Base-by-base conservation (phyloP, 2,888 invertebrate genomes). In the Steinernema hermaphroditum region DNA sequence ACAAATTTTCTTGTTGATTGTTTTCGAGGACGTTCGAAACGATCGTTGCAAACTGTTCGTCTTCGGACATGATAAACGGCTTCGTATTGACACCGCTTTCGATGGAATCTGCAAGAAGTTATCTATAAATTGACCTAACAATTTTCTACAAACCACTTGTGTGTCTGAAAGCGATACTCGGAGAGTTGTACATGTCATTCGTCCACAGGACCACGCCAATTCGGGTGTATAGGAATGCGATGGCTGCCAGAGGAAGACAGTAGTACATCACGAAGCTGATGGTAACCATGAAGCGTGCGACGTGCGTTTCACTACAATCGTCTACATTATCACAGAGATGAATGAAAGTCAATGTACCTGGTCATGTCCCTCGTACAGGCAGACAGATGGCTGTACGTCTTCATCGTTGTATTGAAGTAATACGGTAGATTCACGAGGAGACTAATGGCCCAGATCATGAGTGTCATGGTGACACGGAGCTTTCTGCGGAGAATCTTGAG, bases 141-240 rank as follows among this genome's bases (percentile, higher is more conserved):
- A n/a, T n/a, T n/a, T n/a, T n/a, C n/a, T n/a, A n/a, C n/a, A n/a
- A n/a, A n/a, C 62, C 62, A 32, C 62, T 62, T 9, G 9, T 12
- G 16, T 62, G 62, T 14, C 29, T 9, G 29, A 62, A 62, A 12
- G 62, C 62, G 6, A 62, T 62, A 32, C 37, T 37, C 6, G 34
- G 34, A 14, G 50, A 32, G 27, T 62, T 22, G 29, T 62, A 62
- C 62, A 62, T 62, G 32, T 62, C 86, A 72, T 87, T 88, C 90
- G 91, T 84, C 93, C 94, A 94, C 46, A 94, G 88, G 0, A 92
- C 92, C 29, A 93, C 90, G 1, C 93, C 93, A 72, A 94, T 94
- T 82, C 92, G 90, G 43, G 92, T 92, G 87, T 94, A 94, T 43
- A 94, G 89, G 49, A 92, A 90, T 0, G 87, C 86, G 91, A 94